Base-by-base conservation (phyloP, 2,797 vertebrate genomes). In the Chloroceryle amazona region DNA sequence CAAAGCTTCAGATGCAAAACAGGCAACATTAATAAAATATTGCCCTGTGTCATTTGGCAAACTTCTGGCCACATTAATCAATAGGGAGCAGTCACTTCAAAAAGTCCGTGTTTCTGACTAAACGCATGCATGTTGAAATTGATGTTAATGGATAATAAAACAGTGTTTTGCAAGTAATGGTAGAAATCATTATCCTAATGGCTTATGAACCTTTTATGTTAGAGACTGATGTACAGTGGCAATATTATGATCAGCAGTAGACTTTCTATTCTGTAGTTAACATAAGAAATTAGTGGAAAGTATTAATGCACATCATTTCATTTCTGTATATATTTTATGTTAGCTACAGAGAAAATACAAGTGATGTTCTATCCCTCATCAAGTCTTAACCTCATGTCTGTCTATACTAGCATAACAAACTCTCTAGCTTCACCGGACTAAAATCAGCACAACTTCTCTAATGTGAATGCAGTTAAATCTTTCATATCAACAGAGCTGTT, bases 121-220 rank as follows among this genome's bases (percentile, higher is more conserved):
- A 97, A 95, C 90, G 73, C 67, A 75, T 92, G 70, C 79, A 60
- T 95, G 57, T 71, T 94, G 92, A 97, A 96, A 97, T 97, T 91
- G 96, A 90, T 86, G 84, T 44, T 90, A 97, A 97, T 89, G 76
- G 90, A 81, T 95, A 97, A 96, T 85, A 94, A 96, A 93, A 96
- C 95, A 96, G 92, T 90, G 94, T 97, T 97, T 97, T 95, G 93
- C 83, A 97, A 93, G 80, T 94, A 93, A 94, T 90, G 81, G 90
- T 92, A 97, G 84, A 95, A 97, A 97, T 97, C 76, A 96, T 97
- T 98, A 98, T 96, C 85, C 46, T 97, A 97, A 97, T 97, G 75
- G 80, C 62, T 97, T 96, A 95, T 96, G 96, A 97, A 98, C 92
- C 95, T 97, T 85, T 90, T 88, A 71, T 16, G 52, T 84, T 90